phyloP scores from a whole-genome alignment of 2,113 vertebrate species.

The Barbus barbus region DNA sequence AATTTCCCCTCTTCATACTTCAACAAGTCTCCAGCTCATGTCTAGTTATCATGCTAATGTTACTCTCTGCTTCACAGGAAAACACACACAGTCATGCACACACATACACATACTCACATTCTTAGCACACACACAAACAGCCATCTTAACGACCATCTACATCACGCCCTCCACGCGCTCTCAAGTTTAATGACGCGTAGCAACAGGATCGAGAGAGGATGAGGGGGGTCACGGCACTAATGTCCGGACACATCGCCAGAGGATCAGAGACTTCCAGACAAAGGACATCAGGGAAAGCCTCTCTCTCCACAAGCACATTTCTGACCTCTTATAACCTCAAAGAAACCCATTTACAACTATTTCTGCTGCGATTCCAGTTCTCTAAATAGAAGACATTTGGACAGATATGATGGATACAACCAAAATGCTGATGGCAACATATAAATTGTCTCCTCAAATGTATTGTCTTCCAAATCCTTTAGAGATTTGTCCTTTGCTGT shows the following conservation, averaged over 20 bases:
- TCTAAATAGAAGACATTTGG: slow-evolving; percentile 6
- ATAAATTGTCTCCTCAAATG: neutral
- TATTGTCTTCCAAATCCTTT: neutral
- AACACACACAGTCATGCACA: neutral
- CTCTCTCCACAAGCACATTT: neutral
- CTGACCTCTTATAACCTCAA: slow-evolving; percentile 12
- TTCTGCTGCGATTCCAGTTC: neutral
- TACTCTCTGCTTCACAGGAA: neutral
- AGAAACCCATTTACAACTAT: slow-evolving; percentile 25
- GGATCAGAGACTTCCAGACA: slow-evolving; percentile 19
- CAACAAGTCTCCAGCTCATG: neutral
- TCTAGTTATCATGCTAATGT: neutral
- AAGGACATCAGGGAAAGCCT: slow-evolving; percentile 8
- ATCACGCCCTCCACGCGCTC: neutral
- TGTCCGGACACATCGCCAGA: slow-evolving; percentile 18
- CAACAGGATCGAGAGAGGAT: slow-evolving; percentile 12
- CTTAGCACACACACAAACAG: slow-evolving; percentile 3
- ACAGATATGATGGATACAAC: neutral
- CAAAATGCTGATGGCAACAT: neutral
- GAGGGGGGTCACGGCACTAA: slow-evolving; percentile 22
- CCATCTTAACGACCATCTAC: neutral
- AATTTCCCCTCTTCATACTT: neutral
- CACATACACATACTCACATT: neutral
- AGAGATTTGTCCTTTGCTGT: neutral
- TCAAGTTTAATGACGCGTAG: slow-evolving; percentile 31